phyloP scores from a whole-genome alignment of 2,113 vertebrate genomes.

The Oceanites oceanicus region DNA sequence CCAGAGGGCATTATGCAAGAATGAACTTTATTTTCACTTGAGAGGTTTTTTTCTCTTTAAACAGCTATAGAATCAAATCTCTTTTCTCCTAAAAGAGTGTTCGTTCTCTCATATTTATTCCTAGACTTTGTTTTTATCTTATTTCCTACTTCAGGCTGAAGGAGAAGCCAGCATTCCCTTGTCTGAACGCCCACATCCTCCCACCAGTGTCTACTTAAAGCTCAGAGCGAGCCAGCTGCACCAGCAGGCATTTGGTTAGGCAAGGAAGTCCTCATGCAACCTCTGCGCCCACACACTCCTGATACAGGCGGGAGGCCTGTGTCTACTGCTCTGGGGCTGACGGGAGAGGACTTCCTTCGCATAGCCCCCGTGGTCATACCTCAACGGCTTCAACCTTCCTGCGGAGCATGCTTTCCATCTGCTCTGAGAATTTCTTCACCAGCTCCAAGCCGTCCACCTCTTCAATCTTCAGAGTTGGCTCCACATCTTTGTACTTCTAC shows the following conservation, averaged over 20 bases:
- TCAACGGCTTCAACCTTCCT: slow-evolving; percentile 93
- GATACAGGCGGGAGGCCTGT: not conserved
- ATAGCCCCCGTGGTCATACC: slow-evolving; percentile 58
- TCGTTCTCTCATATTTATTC: not conserved
- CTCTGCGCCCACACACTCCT: not conserved
- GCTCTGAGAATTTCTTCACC: slow-evolving; percentile 88
- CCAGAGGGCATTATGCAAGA: not conserved
- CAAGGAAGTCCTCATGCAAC: slow-evolving; percentile 23
- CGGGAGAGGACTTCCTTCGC: not conserved
- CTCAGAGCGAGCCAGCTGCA: slow-evolving; percentile 6
- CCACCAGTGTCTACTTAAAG: slow-evolving; percentile 48
- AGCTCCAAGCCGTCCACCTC: slow-evolving; percentile 91
- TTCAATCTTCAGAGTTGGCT: slow-evolving; percentile 85
- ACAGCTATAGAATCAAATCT: not conserved
- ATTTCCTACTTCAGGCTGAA: not conserved
- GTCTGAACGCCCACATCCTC: slow-evolving; percentile 33
- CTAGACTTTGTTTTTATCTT: slow-evolving; percentile 21
- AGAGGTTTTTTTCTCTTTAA: not conserved
- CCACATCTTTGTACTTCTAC: slow-evolving; percentile 93
- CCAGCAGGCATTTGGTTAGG: not conserved
- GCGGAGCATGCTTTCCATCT: slow-evolving; percentile 94
- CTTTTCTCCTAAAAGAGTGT: not conserved
- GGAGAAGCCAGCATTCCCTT: slow-evolving; percentile 51
- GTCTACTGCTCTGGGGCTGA: not conserved
- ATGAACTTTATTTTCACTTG: not conserved